A percentile compares a stretch with the other conserved stretches of the same genome.
phyloP scores from a whole-genome alignment of 1,140 invertebrate species.

The Drosophila nigromelanica region DNA sequence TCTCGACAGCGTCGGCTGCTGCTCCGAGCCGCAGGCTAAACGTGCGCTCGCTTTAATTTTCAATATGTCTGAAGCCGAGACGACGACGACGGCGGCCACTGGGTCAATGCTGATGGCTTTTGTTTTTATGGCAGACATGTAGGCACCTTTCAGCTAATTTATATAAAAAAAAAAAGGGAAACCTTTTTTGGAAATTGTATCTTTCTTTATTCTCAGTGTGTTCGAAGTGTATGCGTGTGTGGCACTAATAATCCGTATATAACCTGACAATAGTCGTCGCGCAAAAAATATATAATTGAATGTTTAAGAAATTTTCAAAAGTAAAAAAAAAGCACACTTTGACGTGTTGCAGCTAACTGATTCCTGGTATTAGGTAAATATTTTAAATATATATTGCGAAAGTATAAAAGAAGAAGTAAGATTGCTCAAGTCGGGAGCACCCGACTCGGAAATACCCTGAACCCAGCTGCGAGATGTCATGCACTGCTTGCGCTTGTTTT shows the following conservation, averaged over 20 bases:
- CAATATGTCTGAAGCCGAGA: slow-evolving; percentile 70
- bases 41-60: slow-evolving; percentile 80
- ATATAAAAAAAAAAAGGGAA: slow-evolving; percentile 37
- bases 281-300: slow-evolving; percentile 31
- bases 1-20: slow-evolving; percentile 15
- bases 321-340: slow-evolving; percentile 7
- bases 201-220: slow-evolving; percentile 6
- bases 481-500: no score
- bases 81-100: slow-evolving; percentile 48
- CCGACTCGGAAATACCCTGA: neutral
- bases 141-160: slow-evolving; percentile 79
- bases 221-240: neutral
- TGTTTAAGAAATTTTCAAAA: slow-evolving; percentile 7
- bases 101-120: slow-evolving; percentile 79
- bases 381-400: neutral
- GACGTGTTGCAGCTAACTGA: neutral
- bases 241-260: neutral
- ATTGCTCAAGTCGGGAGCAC: no score
- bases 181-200: slow-evolving; percentile 3
- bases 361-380: slow-evolving; percentile 12
- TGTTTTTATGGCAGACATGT: slow-evolving; percentile 82
- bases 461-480: no score
- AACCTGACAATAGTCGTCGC: slow-evolving; percentile 18
- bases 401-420: neutral
- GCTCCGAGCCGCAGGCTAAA: slow-evolving; percentile 60